Conservation (phyloP, 2,113 vertebrate genomes). For the Grantiella picta region DNA sequence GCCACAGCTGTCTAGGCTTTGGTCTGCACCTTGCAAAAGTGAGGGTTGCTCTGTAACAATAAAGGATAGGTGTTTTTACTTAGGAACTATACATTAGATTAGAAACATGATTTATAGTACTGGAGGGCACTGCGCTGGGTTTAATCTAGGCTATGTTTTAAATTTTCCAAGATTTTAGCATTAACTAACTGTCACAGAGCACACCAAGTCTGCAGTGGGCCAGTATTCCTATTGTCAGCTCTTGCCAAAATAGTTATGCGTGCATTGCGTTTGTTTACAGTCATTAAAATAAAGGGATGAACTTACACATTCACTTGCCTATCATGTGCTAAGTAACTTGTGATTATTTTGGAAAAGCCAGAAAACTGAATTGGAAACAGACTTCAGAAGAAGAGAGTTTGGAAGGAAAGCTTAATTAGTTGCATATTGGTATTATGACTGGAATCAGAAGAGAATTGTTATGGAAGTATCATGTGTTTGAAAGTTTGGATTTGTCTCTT, state of each 20-base stretch:
- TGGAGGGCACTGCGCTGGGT: background rate
- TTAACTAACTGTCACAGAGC: background rate
- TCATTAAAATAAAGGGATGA: background rate
- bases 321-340: background rate
- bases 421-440: background rate
- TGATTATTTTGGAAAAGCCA: background rate
- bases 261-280: background rate
- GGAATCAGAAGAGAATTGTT: background rate
- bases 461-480: background rate
- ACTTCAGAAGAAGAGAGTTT: background rate
- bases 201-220: background rate
- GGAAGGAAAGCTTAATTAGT: background rate
- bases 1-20: background rate
- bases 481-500: background rate
- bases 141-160: background rate
- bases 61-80: background rate
- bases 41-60: background rate
- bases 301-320: background rate
- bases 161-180: background rate
- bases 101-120: background rate
- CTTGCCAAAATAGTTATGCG: background rate
- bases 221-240: background rate
- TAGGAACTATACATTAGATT: background rate
- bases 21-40: background rate
- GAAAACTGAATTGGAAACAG: background rate